Percentiles rank a stretch among this genome's conserved stretches.
phyloP scores from a whole-genome alignment of 23 tunicate species.

The Clavelina lepadiformis region DNA sequence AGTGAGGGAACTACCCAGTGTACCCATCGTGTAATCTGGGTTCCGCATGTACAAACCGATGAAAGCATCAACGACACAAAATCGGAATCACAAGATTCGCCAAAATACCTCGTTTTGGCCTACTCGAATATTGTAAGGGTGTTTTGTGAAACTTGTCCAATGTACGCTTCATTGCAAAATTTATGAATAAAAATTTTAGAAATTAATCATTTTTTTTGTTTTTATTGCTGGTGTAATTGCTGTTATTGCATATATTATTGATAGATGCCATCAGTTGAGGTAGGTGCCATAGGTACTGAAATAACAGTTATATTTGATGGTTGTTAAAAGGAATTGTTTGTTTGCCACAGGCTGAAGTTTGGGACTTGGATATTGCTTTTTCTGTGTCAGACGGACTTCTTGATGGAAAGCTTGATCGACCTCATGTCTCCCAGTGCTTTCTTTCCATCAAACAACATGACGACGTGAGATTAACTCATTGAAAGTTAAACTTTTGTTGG shows the following conservation, averaged over 20 bases:
- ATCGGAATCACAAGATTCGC: slow-evolving; percentile 5
- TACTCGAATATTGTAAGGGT: slow-evolving; percentile 3
- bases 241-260: too few relatives aligned
- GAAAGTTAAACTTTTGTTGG: too few relatives aligned
- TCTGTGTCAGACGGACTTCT: slow-evolving; percentile 2
- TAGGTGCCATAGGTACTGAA: too few relatives aligned
- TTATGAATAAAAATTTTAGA: too few relatives aligned
- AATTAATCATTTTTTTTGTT: too few relatives aligned
- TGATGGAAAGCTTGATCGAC: slow-evolving; percentile 4
- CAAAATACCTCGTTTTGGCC: slow-evolving; percentile 1
- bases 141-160: too few relatives aligned
- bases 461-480: too few relatives aligned
- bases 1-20: neutral
- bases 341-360: slow-evolving; percentile 61
- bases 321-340: too few relatives aligned
- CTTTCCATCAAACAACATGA: slow-evolving; percentile 29
- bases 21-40: slow-evolving; percentile 61
- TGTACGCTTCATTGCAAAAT: too few relatives aligned
- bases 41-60: slow-evolving; percentile 54
- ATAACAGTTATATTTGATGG: too few relatives aligned
- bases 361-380: slow-evolving; percentile 67
- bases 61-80: slow-evolving; percentile 9
- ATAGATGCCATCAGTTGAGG: too few relatives aligned
- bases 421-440: slow-evolving; percentile 4
- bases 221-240: too few relatives aligned